These are phyloP conservation scores for Podarcis muralis DNA, from an alignment of 2,113 vertebrate species.

Conservation along the genomic window DNA sequence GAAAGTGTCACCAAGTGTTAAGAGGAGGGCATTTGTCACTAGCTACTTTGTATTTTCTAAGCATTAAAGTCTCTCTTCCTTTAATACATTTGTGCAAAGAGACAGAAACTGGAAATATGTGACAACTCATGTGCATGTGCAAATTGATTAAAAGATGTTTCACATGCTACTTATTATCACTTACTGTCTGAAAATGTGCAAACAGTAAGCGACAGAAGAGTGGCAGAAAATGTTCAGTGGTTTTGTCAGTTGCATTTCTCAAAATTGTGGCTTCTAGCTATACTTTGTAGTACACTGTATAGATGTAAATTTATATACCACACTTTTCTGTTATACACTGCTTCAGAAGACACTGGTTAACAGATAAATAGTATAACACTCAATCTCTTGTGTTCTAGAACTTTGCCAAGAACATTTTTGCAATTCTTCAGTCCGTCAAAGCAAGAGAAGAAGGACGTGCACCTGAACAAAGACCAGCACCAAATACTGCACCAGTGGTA, in stretches of 20 bases:
- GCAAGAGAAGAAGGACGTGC: conserved; percentile 97
- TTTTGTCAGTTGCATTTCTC: not conserved
- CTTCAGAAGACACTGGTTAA: not conserved
- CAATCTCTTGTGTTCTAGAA: conserved; percentile 80
- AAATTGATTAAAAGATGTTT: not conserved
- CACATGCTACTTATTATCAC: not conserved
- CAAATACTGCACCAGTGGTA: conserved; percentile 91
- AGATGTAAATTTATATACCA: not conserved
- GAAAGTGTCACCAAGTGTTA: not conserved
- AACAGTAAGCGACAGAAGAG: not conserved
- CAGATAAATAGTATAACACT: not conserved
- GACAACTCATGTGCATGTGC: not conserved
- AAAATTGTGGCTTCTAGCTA: not conserved
- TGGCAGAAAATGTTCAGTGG: not conserved
- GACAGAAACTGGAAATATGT: not conserved
- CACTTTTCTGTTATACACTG: not conserved
- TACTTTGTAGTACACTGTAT: not conserved
- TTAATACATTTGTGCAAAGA: not conserved
- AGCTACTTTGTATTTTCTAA: not conserved
- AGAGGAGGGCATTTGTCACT: not conserved
- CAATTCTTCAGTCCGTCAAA: conserved; percentile 98
- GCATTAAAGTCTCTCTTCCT: not conserved
- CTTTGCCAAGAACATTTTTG: conserved; percentile 99
- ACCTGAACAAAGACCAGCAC: conserved; percentile 92
- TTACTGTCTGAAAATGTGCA: not conserved